Percentiles rank a stretch among this genome's conserved stretches.
phyloP scores from a whole-genome alignment of 2,797 vertebrate genomes.

The Orientallactaga sibirica region DNA sequence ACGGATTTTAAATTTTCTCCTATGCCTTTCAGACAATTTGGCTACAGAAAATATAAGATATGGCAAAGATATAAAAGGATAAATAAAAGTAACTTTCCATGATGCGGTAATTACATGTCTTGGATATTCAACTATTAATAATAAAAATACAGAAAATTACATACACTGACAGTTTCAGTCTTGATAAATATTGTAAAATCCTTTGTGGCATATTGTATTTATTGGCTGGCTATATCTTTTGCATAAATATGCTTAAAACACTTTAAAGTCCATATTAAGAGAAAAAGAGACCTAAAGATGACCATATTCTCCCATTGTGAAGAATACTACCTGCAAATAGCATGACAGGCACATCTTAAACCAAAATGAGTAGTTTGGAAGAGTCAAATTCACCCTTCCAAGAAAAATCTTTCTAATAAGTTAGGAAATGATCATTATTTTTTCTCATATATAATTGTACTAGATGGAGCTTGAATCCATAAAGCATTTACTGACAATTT shows the following conservation, averaged over 20 bases:
- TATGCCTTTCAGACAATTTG: background rate
- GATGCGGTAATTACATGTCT: background rate
- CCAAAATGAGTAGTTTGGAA: constrained; percentile 20
- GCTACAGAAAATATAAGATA: background rate
- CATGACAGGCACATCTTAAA: background rate
- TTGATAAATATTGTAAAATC: background rate
- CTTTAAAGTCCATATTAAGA: constrained; percentile 38
- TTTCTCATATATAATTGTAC: constrained; percentile 77
- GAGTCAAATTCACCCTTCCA: constrained; percentile 28
- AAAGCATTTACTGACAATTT: constrained; percentile 84
- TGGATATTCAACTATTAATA: background rate
- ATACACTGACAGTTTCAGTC: background rate
- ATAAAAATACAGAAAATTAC: constrained; percentile 20
- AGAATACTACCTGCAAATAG: background rate
- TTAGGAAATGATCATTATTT: constrained; percentile 61
- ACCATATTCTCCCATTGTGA: background rate
- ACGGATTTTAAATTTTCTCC: background rate
- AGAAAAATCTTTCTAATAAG: constrained; percentile 57
- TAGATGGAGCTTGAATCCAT: constrained; percentile 81
- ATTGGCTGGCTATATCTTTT: background rate
- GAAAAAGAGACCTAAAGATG: constrained; percentile 18
- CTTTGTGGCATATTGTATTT: background rate
- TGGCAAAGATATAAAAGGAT: background rate
- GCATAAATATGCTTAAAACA: background rate
- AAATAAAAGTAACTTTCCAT: background rate